Evolutionary conservation across 1,140 invertebrate genomes (phyloP), one percentile per base, ranked within the genome.

Genomic region (Archegozetes longisetosus): DNA sequence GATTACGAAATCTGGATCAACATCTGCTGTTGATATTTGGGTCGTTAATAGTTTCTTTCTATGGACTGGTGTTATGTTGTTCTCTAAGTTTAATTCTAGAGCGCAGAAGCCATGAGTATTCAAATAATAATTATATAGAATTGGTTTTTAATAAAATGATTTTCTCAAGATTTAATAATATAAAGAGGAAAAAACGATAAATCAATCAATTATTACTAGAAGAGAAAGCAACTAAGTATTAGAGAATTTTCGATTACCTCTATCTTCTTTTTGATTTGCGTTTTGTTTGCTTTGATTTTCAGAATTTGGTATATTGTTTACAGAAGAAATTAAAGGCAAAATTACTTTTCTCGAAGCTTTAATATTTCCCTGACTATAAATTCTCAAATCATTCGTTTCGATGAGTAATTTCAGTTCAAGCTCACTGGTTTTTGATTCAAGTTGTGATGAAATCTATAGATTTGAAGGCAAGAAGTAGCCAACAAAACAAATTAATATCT

Each of bases 281-380:
- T n/a, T n/a, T n/a, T n/a, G n/a, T n/a, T n/a, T n/a, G n/a, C n/a
- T n/a, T n/a, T n/a, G n/a, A n/a, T n/a, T n/a, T n/a, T n/a, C n/a
- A n/a, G n/a, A n/a, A n/a, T n/a, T n/a, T n/a, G n/a, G n/a, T n/a
- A n/a, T n/a, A n/a, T n/a, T 62, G 9, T 70, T 68, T 6, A 70
- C 68, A 14, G 55, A 56, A 50, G 65, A 65, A 23, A 73, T 57
- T 9, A 73, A 55, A n/a, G 71, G 71, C 14, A 71, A 46, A 26
- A 73, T 65, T 60, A 66, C 60, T 62, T 73, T 72, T 17, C 71
- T 61, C 0, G 67, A 69, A 0, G 68, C 69, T 26, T 56, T 62
- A 9, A 69, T 61, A 57, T 72, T 72, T 4, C 62, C 64, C 60
- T 73, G 72, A 14, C 55, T 58, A 55, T 61, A 70, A 70, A 47